Evolutionary conservation across 2,888 invertebrate species (phyloP), one percentile per base, ranked within the genome.

Genomic region (Terebella lapidaria): DNA sequence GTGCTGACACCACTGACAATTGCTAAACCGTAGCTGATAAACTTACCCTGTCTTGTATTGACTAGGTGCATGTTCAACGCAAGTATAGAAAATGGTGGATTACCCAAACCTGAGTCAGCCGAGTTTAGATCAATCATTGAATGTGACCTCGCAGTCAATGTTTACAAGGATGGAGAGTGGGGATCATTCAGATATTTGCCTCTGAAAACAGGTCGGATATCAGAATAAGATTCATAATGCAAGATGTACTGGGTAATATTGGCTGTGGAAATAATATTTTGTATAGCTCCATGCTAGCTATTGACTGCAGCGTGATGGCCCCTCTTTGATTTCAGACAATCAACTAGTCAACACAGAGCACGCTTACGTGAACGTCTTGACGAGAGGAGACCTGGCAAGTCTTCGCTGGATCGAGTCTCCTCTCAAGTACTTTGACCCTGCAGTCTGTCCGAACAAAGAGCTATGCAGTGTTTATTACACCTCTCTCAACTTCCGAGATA

Each of bases 401-500:
- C 85, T 94, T 69, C 87, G 87, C 73, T 97, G 92, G 96, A 91
- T 96, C 76, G 94, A 92, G 84, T 92, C 91, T 59, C 89, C 89
- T 56, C 67, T 78, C 30, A 72, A 72, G 59, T 69, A 72, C 60
- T 73, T 68, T 64, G 49, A 61, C 3, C 57, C 59, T 1, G 56
- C 62, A 2, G 3, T 3, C 3, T 29, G 65, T n/a, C 51, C 46
- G 49, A 46, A 51, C n/a, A 78, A 83, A 18, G 88, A 89, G 71
- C 83, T 92, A 54, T 94, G 94, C 82, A 86, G 85, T 66, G 94
- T 95, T 18, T 91, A 94, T 81, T 95, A 91, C 82, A 91, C 94
- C 1, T 91, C 95, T 46, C 86, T 97, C 63, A 97, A 97, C 84
- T 97, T 97, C 89, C 88, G 96, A 69, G 97, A 99, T 82, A 88